phyloP scores from a whole-genome alignment of 2,888 invertebrate species.

The Actias luna region DNA sequence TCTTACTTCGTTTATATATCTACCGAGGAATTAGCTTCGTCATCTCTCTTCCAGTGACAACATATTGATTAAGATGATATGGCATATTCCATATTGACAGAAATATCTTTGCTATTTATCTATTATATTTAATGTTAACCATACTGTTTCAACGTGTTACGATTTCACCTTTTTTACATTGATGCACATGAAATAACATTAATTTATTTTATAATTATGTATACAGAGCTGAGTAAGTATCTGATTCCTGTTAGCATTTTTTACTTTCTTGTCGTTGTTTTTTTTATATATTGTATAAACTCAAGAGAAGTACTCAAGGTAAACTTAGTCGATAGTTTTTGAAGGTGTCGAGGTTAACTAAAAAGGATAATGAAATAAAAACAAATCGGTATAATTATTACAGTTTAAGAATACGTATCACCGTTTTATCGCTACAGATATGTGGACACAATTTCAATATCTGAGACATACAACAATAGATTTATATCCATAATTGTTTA shows the following conservation, averaged over 20 bases:
- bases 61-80: slow-evolving; percentile 13
- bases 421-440: no score
- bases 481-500: no score
- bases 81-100: slow-evolving; percentile 15
- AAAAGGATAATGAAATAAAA: no score
- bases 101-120: slow-evolving; percentile 18
- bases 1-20: neutral
- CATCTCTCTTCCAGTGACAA: slow-evolving; percentile 11
- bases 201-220: neutral
- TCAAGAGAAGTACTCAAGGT: neutral
- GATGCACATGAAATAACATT: neutral
- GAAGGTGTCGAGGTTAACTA: neutral
- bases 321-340: neutral
- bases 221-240: neutral
- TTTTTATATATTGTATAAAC: neutral
- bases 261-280: neutral
- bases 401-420: no score
- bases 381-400: no score
- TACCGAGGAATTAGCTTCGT: neutral
- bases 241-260: neutral
- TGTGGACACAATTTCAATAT: no score
- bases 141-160: neutral
- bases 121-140: slow-evolving; percentile 2
- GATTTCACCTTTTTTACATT: neutral
- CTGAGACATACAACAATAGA: no score